phyloP scores from a whole-genome alignment of 2,797 vertebrate genomes.

The Chelmon rostratus region DNA sequence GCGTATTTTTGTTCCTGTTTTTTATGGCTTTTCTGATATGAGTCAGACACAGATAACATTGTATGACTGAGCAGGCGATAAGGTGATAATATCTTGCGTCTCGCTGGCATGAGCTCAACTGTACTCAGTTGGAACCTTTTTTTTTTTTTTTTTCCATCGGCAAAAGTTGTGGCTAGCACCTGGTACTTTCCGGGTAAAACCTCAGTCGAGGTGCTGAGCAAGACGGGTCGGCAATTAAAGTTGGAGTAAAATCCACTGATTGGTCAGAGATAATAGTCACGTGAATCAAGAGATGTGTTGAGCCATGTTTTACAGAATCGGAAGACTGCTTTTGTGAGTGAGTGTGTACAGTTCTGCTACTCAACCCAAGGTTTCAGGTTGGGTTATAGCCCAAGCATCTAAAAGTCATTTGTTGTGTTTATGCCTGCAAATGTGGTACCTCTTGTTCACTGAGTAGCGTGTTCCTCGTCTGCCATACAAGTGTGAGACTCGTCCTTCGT shows the following conservation, averaged over 20 bases:
- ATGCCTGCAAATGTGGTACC: slow-evolving; percentile 61
- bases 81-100: not conserved
- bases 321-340: not conserved
- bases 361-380: not conserved
- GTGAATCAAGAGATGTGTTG: no score
- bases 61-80: not conserved
- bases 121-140: not conserved
- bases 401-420: not conserved
- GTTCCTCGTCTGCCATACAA: slow-evolving; percentile 65
- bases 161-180: not conserved
- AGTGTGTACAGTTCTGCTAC: not conserved
- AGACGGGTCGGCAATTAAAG: no score
- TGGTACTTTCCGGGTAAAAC: not conserved
- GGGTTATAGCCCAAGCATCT: not conserved
- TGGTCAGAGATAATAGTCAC: no score
- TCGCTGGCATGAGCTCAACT: not conserved
- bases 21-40: not conserved
- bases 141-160: not conserved
- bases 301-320: not conserved
- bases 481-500: slow-evolving; percentile 60
- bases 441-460: slow-evolving; percentile 77
- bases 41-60: not conserved
- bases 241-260: no score
- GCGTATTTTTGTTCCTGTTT: not conserved
- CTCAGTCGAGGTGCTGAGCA: no score